Percentiles rank a stretch among this genome's conserved stretches.
Conservation (phyloP, 37 sponge, comb jelly and placozoan species). For the Mnemiopsis leidyi region DNA sequence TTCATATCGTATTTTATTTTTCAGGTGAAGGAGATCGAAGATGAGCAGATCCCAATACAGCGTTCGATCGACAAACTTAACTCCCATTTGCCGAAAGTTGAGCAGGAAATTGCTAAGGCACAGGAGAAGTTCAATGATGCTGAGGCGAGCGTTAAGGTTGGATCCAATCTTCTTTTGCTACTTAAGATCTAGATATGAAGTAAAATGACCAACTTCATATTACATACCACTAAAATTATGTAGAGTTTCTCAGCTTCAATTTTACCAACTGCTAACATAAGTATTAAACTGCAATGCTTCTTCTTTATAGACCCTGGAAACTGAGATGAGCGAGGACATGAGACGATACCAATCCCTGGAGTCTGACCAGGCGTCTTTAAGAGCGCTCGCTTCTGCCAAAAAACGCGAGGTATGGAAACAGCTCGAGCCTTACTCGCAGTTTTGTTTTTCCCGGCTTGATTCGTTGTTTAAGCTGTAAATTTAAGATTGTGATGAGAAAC, state of each 20-base stretch:
- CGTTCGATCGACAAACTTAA: background rate
- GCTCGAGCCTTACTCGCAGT: no score
- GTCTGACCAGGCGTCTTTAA: constrained; percentile 37
- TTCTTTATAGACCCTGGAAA: background rate
- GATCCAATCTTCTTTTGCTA: no score
- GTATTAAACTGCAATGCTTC: no score
- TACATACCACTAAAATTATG: no score
- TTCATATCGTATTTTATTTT: no score
- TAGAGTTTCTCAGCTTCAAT: no score
- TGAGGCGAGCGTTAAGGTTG: background rate
- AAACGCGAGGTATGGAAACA: constrained; percentile 39
- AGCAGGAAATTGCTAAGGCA: background rate
- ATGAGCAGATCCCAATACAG: constrained; percentile 13
- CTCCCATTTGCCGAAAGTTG: background rate
- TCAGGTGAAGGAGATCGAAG: constrained; percentile 48
- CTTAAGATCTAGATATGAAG: no score
- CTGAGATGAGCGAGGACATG: background rate
- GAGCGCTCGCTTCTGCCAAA: background rate
- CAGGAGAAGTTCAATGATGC: constrained; percentile 38
- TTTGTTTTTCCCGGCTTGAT: no score
- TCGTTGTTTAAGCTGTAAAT: no score
- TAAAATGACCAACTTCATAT: no score
- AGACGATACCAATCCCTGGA: background rate
- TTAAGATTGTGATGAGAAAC: no score
- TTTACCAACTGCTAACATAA: no score